Conservation (phyloP, 1,140 invertebrate genomes). For the Aphidius gifuensis region DNA sequence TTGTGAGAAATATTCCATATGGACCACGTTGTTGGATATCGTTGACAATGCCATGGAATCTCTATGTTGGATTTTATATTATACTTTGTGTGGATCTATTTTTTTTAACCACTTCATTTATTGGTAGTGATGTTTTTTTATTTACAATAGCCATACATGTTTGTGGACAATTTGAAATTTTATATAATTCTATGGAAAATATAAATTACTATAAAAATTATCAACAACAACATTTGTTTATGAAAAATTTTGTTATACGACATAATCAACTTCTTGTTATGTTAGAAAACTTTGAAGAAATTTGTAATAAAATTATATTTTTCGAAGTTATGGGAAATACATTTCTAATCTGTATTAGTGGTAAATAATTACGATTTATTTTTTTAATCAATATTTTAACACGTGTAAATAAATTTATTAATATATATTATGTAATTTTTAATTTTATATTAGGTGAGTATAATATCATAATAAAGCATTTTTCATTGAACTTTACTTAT, state of each 20-base stretch:
- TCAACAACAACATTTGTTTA: background rate
- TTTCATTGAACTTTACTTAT: too few relatives aligned
- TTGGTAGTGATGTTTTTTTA: constrained; percentile 26
- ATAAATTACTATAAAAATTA: background rate
- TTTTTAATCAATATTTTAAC: background rate
- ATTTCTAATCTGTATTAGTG: constrained; percentile 29
- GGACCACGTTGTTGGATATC: too few relatives aligned
- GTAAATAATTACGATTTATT: constrained; percentile 19
- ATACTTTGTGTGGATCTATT: constrained; percentile 18
- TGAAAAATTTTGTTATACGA: constrained; percentile 11
- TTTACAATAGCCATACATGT: constrained; percentile 29
- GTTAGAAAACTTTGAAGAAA: constrained; percentile 14
- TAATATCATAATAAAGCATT: background rate
- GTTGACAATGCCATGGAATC: background rate
- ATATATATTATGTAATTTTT: too few relatives aligned
- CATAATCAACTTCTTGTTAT: constrained; percentile 22
- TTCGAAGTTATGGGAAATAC: constrained; percentile 22
- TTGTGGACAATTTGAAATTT: constrained; percentile 26
- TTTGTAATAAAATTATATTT: constrained; percentile 23
- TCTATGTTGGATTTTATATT: constrained; percentile 23
- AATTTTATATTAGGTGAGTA: background rate
- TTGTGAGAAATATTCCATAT: too few relatives aligned
- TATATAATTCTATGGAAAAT: constrained; percentile 16
- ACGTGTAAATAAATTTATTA: too few relatives aligned
- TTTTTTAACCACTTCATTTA: constrained; percentile 17